Base-by-base conservation (phyloP, 2,113 vertebrate genomes). In the Labrus mixtus region DNA sequence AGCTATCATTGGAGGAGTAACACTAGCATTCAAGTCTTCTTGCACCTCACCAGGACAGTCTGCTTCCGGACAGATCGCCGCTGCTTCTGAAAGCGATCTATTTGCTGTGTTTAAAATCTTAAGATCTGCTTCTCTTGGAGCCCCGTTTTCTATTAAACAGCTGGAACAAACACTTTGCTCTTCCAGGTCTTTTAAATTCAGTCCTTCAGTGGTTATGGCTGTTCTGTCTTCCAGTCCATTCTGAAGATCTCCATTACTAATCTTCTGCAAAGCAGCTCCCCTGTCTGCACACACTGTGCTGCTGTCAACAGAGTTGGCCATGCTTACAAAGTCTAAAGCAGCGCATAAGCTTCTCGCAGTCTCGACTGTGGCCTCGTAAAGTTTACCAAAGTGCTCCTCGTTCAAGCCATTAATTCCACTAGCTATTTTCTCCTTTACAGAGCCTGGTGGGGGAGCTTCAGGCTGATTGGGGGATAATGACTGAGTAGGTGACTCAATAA, bases 291-390 rank as follows among this genome's bases (percentile, higher is more conserved):
- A 4, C n/a, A 58, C 64, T 53, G 41, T 20, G 19, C 62, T 66
- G 48, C 76, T 73, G 39, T 89, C 80, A 23, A 46, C 23, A 60
- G 50, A 65, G 25, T 37, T 93, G 23, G 95, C 94, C 64, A 94
- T 94, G 88, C 96, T 96, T 61, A 98, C 87, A 84, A 98, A 95
- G 81, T 97, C 96, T 76, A 98, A 91, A 88, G 98, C 97, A 79
- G 96, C 97, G 71, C 94, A 96, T 90, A 99, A 95, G 91, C 95
- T 99, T 90, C 96, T 96, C 2, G 97, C 97, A 12, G 97, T 94
- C 93, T 98, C 97, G 56, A 96, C 95, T 74, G 97, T 98, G 87
- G 97, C 97, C 92, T 97, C 95, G 90, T 99, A 98, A 73, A 98
- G 95, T 79, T 96, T 95, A 87, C 94, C 94, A 50, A 96, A 97